A percentile compares a stretch with the other conserved stretches of the same genome.
Evolutionary conservation across 2,113 vertebrate species (phyloP).

Genomic region (Leucopsar rothschildi): DNA sequence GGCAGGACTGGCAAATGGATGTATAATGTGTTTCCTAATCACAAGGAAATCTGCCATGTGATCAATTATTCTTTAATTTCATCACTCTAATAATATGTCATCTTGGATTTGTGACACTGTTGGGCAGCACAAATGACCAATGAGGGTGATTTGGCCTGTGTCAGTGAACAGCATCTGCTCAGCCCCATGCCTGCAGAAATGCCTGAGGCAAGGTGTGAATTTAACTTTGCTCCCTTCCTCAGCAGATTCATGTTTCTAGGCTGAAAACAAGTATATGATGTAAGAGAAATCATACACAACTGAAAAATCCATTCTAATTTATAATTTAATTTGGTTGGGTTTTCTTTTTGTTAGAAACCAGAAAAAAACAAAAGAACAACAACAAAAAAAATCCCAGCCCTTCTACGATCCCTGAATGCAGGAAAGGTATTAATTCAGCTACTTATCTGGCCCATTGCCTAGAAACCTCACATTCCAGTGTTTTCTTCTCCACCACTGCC

Average conservation of each 20-base stretch:
- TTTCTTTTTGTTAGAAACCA: neutral
- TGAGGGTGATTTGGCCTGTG: neutral
- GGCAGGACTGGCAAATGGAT: neutral
- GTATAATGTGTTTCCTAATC: neutral
- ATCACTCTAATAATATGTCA: neutral
- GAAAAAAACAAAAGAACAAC: neutral
- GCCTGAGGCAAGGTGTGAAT: neutral
- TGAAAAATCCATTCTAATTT: neutral
- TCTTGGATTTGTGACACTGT: neutral
- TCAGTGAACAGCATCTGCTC: neutral
- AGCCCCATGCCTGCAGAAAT: neutral
- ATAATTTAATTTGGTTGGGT: neutral
- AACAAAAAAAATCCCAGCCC: neutral
- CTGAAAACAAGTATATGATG: neutral
- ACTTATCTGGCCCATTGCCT: neutral
- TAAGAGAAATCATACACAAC: neutral
- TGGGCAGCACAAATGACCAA: neutral
- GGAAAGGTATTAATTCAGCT: conserved; percentile 9
- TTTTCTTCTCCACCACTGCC: neutral
- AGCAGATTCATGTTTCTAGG: neutral
- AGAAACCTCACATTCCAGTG: neutral
- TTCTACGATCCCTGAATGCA: neutral
- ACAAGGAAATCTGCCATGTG: neutral
- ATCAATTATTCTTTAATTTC: neutral
- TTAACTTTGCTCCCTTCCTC: neutral